Evolutionary conservation across 2,797 vertebrate genomes (phyloP), one percentile per base, ranked within the genome.

Genomic region (Centropyge bicolor): DNA sequence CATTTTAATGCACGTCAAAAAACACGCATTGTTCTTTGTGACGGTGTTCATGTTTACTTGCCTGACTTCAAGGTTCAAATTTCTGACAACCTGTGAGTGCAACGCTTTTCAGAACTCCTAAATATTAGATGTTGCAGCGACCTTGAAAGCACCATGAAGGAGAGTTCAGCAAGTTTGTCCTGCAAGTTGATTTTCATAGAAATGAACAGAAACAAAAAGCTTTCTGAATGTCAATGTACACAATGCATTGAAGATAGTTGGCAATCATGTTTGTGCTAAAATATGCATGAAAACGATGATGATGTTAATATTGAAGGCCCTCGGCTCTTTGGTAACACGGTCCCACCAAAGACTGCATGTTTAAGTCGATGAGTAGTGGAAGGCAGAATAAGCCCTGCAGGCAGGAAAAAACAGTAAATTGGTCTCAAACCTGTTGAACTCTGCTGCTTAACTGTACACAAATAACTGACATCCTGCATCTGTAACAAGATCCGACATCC

Each of bases 401-500:
- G 45, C 8, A 43, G 43, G 72, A 54, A 45, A 54, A 56, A n/a
- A 66, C 48, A 67, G 52, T 51, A 52, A 51, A 76, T 2, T 57
- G 17, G 19, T n/a, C 36, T 52, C 16, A 56, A 66, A 84, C 61
- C 64, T 68, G 76, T 76, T 78, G 81, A 82, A 55, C 24, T 38
- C 55, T 6, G 71, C 73, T 40, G 60, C 71, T 59, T 62, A 74
- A 55, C 76, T 54, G 65, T 69, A 57, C 64, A 35, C 43, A 66
- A 59, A 71, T 70, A 82, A 55, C 48, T 86, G 87, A 89, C 76
- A 77, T 66, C 77, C 66, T 77, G 70, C 46, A 74, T 86, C 27
- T 20, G 38, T 66, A 82, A 82, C 57, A 17, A 68, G 62, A 66
- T 70, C 27, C 5, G 52, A 68, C 79, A 78, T 54, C 63, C 69